These are phyloP conservation scores for Escarpia spicata DNA, from an alignment of 2,888 invertebrate species.

Conservation along the genomic window DNA sequence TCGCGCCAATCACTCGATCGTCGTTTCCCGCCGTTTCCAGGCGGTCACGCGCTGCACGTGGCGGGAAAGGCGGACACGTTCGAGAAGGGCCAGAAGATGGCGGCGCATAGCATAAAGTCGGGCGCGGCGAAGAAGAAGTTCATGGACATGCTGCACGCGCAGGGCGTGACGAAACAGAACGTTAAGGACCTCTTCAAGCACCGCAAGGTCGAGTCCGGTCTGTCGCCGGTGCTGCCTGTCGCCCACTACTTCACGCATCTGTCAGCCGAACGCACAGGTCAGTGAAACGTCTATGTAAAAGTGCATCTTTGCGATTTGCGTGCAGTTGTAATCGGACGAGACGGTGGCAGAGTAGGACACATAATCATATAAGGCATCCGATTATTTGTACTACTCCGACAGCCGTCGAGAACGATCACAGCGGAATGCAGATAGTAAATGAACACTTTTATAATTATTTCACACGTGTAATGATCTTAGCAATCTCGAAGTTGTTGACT, in stretches of 20 bases:
- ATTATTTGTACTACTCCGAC: too few relatives aligned
- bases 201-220: conserved; percentile 3
- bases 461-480: too few relatives aligned
- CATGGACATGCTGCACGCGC: conserved; percentile 27
- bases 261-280: conserved; percentile 19
- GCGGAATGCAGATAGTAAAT: too few relatives aligned
- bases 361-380: too few relatives aligned
- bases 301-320: too few relatives aligned
- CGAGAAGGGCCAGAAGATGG: conserved; percentile 24
- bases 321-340: too few relatives aligned
- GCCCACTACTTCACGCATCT: conserved; percentile 26
- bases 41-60: conserved; percentile 24
- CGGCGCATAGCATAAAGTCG: background rate
- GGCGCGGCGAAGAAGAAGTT: conserved; percentile 26
- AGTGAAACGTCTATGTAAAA: background rate
- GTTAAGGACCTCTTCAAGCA: conserved; percentile 19
- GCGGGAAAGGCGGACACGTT: conserved; percentile 20
- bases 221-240: background rate
- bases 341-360: too few relatives aligned
- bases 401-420: too few relatives aligned
- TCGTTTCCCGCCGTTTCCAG: background rate
- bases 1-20: background rate
- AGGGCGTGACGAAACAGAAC: conserved; percentile 18
- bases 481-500: too few relatives aligned
- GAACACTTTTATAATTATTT: too few relatives aligned